phyloP scores from a whole-genome alignment of 1,140 invertebrate species.

The Nasonia vitripennis region DNA sequence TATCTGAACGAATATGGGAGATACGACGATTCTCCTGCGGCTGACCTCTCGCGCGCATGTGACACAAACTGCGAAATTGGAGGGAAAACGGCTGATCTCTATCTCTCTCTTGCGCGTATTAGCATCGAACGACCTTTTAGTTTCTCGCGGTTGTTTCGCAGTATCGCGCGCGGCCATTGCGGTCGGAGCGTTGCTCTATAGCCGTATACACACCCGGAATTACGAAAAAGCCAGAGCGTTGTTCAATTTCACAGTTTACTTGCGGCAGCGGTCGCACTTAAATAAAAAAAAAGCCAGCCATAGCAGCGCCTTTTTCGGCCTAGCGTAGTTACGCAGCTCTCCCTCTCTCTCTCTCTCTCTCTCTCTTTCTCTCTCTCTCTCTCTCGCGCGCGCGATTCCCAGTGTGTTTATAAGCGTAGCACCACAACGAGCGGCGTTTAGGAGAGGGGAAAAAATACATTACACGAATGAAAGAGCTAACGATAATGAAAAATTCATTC shows the following conservation, averaged over 20 bases:
- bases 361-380: too few species aligned
- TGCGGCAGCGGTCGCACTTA: slow-evolving; percentile 9
- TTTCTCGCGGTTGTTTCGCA: slow-evolving; percentile 27
- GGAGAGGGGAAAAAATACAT: not conserved
- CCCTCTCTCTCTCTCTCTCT: not conserved
- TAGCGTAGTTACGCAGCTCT: not conserved
- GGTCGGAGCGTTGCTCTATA: slow-evolving; percentile 30
- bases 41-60: not conserved
- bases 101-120: not conserved
- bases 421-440: not conserved
- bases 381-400: too few species aligned
- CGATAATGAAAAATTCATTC: slow-evolving; percentile 19
- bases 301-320: slow-evolving; percentile 40
- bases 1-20: too few species aligned
- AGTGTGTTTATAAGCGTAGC: too few species aligned
- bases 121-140: slow-evolving; percentile 42
- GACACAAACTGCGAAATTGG: not conserved
- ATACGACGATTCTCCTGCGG: too few species aligned
- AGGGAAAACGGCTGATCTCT: not conserved
- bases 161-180: slow-evolving; percentile 33
- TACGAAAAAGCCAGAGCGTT: slow-evolving; percentile 21
- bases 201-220: slow-evolving; percentile 9
- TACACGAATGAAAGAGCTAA: not conserved
- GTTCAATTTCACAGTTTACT: slow-evolving; percentile 35
- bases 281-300: slow-evolving; percentile 22